A percentile compares a stretch with the other conserved stretches of the same genome.
Conservation (phyloP, 1,140 invertebrate species). For the Alviniconcha marisindica region DNA sequence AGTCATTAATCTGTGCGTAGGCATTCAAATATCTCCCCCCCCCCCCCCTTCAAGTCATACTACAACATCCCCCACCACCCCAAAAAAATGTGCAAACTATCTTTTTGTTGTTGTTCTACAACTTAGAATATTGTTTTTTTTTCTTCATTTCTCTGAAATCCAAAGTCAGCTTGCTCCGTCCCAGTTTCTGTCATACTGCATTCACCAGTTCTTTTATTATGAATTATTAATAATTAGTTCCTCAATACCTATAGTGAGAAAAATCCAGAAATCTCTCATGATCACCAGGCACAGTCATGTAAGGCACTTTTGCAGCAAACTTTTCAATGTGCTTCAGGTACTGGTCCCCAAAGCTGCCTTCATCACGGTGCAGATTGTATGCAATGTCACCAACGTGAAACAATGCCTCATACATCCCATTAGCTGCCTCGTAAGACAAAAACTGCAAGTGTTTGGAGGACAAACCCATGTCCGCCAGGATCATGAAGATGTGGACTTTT, state of each 20-base stretch:
- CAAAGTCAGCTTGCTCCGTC: background rate
- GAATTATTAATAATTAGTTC: background rate
- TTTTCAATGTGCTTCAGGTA: conserved; percentile 71
- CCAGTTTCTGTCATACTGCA: background rate
- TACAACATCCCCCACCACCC: too few relatives aligned
- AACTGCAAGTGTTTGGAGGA: conserved; percentile 87
- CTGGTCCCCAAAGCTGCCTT: conserved; percentile 69
- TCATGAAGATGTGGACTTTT: conserved; percentile 79
- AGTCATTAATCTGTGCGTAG: too few relatives aligned
- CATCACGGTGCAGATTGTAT: conserved; percentile 72
- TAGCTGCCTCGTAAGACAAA: conserved; percentile 88
- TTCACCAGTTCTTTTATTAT: background rate
- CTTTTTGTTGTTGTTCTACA: too few relatives aligned
- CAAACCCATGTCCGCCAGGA: conserved; percentile 94
- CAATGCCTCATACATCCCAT: conserved; percentile 87
- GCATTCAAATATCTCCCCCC: too few relatives aligned
- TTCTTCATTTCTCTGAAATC: background rate
- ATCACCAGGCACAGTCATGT: conserved; percentile 76
- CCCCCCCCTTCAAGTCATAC: too few relatives aligned
- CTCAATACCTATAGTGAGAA: conserved; percentile 60
- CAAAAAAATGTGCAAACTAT: too few relatives aligned
- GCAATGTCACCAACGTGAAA: conserved; percentile 86
- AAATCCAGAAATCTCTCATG: conserved; percentile 72
- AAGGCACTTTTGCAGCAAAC: conserved; percentile 72
- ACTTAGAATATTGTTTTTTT: too few relatives aligned